These are phyloP conservation scores for Capra hircus DNA, from an alignment of 2,113 vertebrate species.

Conservation along the genomic window DNA sequence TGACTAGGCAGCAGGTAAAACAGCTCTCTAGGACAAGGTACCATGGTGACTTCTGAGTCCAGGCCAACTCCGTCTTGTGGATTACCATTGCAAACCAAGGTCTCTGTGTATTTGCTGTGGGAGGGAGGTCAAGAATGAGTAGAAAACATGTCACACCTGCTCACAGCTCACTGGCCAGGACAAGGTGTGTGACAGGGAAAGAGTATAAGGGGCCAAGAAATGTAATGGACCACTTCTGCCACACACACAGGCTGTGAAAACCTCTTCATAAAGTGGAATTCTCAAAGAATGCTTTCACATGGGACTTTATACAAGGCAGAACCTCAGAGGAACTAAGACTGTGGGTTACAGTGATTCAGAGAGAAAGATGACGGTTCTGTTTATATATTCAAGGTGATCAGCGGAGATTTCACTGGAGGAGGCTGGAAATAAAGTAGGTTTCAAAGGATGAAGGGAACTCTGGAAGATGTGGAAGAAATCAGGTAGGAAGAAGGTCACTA, in stretches of 20 bases:
- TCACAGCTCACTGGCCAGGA: background rate
- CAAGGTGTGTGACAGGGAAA: background rate
- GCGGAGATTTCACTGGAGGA: background rate
- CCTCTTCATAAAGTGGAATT: background rate
- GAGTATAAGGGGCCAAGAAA: background rate
- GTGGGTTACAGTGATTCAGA: background rate
- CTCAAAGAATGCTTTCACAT: background rate
- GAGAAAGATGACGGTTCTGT: background rate
- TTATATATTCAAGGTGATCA: background rate
- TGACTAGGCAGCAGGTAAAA: background rate
- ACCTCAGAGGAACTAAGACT: background rate
- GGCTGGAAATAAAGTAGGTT: background rate
- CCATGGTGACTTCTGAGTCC: background rate
- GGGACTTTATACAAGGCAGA: background rate
- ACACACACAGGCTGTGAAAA: background rate
- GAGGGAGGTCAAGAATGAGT: background rate
- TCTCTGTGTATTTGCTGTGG: background rate
- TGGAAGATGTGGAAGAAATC: background rate
- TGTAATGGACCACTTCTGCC: background rate
- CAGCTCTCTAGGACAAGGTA: background rate
- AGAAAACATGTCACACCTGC: background rate
- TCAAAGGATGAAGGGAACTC: background rate
- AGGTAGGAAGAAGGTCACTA: background rate
- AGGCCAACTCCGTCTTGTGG: background rate
- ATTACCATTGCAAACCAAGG: background rate